Percentiles rank a stretch among this genome's conserved stretches.
Evolutionary conservation across 2,113 vertebrate genomes (phyloP).

Genomic region (Stigmatopora argus): DNA sequence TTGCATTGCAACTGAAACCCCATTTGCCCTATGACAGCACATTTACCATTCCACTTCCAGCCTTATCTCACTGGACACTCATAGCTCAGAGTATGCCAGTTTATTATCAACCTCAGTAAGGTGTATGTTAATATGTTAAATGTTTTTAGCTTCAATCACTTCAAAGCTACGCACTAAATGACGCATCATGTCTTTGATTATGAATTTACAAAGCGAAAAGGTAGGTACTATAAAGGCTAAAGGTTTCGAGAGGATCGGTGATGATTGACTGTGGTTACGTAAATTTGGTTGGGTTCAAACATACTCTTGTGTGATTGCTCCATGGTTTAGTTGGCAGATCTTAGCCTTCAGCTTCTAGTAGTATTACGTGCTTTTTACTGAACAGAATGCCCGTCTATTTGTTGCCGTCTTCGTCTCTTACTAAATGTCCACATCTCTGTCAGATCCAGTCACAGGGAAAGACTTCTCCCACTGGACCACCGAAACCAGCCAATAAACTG

Average conservation of each 20-base stretch:
- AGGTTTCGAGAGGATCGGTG: neutral
- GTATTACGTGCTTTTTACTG: too few relatives aligned
- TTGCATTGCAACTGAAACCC: slow-evolving; percentile 46
- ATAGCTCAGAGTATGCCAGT: slow-evolving; percentile 23
- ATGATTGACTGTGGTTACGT: neutral
- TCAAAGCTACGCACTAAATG: slow-evolving; percentile 15
- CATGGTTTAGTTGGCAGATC: neutral
- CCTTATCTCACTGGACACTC: slow-evolving; percentile 35
- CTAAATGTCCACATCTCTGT: slow-evolving; percentile 9
- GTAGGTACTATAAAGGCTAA: neutral
- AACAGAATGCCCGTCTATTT: neutral
- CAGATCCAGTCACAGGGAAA: slow-evolving; percentile 89
- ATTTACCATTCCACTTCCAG: slow-evolving; percentile 55
- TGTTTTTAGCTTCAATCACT: neutral
- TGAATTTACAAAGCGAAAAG: neutral
- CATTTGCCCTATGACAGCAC: slow-evolving; percentile 57
- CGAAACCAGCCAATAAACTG: slow-evolving; percentile 87
- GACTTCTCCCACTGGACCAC: slow-evolving; percentile 68
- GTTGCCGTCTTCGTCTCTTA: neutral
- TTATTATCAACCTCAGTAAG: slow-evolving; percentile 13
- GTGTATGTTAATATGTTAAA: neutral
- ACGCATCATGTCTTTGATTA: slow-evolving; percentile 1
- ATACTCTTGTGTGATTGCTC: neutral
- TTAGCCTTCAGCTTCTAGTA: too few relatives aligned
- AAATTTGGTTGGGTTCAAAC: neutral